Conservation (phyloP, 2,113 vertebrate genomes). For the Aleadryas rufinucha region DNA sequence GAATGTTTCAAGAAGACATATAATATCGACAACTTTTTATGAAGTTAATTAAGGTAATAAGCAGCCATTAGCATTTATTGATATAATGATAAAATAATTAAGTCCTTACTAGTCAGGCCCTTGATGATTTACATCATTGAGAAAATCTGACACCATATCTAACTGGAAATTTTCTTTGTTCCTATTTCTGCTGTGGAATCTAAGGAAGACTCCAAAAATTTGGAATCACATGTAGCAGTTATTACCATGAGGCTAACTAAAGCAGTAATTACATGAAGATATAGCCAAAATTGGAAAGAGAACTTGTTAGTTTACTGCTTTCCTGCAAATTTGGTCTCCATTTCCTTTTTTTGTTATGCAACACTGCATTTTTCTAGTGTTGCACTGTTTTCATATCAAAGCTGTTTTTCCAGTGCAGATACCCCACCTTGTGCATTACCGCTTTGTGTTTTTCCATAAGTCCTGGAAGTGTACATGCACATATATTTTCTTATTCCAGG, state of each 20-base stretch:
- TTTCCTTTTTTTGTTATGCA: not conserved
- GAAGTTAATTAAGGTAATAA: not conserved
- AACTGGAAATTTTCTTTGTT: not conserved
- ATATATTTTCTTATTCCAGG: not conserved
- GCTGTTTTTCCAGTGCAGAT: not conserved
- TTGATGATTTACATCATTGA: not conserved
- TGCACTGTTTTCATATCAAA: not conserved
- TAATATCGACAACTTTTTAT: not conserved
- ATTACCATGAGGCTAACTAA: not conserved
- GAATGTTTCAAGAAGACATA: not conserved
- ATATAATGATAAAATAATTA: not conserved
- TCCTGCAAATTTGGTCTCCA: not conserved
- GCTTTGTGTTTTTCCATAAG: not conserved
- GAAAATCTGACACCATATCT: not conserved
- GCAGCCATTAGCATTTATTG: not conserved
- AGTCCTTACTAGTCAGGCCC: not conserved
- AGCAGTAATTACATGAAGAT: not conserved
- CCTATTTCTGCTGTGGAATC: not conserved
- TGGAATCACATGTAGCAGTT: not conserved
- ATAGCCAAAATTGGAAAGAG: not conserved
- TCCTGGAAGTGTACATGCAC: not conserved
- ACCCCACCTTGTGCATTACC: not conserved
- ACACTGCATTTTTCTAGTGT: not conserved
- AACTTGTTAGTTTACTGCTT: not conserved
- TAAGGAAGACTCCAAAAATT: not conserved